A percentile compares a stretch with the other conserved stretches of the same genome.
These are phyloP conservation scores for Microcebus jonahi DNA, from an alignment of 2,113 vertebrate genomes.

Conservation along the genomic window DNA sequence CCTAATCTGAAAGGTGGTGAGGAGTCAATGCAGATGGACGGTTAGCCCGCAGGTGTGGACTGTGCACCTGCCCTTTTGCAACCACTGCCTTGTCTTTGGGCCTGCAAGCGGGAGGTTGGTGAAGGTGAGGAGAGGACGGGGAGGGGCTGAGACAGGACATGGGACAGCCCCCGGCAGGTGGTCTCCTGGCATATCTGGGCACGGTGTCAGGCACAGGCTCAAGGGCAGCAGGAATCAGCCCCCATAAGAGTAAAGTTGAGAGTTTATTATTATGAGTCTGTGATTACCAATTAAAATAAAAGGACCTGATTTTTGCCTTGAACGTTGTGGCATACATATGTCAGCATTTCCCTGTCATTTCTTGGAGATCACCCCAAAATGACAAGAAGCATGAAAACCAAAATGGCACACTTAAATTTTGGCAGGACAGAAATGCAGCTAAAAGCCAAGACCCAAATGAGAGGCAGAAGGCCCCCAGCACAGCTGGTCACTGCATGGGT, in stretches of 20 bases:
- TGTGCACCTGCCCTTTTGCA: not conserved
- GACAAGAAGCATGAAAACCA: not conserved
- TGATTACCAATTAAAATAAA: not conserved
- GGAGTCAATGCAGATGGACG: not conserved
- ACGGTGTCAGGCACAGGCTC: not conserved
- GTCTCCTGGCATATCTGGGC: not conserved
- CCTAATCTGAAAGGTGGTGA: too few relatives aligned
- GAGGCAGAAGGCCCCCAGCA: fast-evolving
- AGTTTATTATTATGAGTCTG: not conserved
- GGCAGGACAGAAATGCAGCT: not conserved
- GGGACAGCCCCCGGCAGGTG: not conserved
- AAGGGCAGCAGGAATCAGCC: not conserved
- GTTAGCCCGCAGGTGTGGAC: fast-evolving
- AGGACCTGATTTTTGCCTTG: slow-evolving; percentile 11
- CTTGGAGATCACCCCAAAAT: not conserved
- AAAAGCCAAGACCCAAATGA: not conserved
- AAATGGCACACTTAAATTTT: not conserved
- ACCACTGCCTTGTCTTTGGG: not conserved
- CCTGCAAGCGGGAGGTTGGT: too few relatives aligned
- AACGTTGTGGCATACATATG: not conserved
- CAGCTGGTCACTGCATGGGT: too few relatives aligned
- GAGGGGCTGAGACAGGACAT: fast-evolving
- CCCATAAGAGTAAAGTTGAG: not conserved
- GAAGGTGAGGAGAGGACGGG: not conserved
- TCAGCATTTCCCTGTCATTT: not conserved